Base-by-base conservation (phyloP, 2,113 vertebrate species). In the Ceyx margarethae region DNA sequence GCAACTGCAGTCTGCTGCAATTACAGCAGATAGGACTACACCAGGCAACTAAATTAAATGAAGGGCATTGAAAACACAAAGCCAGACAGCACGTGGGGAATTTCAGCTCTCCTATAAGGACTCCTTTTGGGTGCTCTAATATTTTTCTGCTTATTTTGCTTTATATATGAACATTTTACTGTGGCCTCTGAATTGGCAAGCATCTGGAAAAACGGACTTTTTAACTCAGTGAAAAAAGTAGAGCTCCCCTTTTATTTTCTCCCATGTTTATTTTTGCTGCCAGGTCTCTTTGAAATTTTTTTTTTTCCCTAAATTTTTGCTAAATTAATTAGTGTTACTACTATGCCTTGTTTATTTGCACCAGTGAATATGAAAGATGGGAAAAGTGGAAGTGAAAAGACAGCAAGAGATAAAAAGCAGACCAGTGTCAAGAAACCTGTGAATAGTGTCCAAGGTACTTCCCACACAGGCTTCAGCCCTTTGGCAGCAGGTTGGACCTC, bases 1-100 rank as follows among this genome's bases (percentile, higher is more conserved):
- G 64, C 78, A 79, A 74, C 85, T 95, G 56, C 91, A 95, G 85
- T 95, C 95, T 90, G 79, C 51, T 91, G 79, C 91, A 95, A 93
- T 96, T 96, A 91, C 31, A 95, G 92, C 89, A 96, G 94, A 91
- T 94, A 92, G 0, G 13, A 61, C 78, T 91, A 85, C 67, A 87
- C 42, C 64, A 96, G 78, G 91, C 7, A 3, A 87, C 78, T 51
- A 89, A 73, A 85, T 94, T 85, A 92, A 85, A 61, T 71, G 85
- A 79, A 76, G 2, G 3, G 37, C 64, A 51, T 51, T 90, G 58
- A 92, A 89, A 91, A 77, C 64, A 93, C 21, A 81, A 91, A 91
- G 87, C 64, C 89, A 96, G 94, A 96, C 73, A 43, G 84, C 91
- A 95, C 64, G 0, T 92, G 20, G 90, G 92, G 95, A 94, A 87